Evolutionary conservation across 2,797 vertebrate species (phyloP).

Genomic region (Squalus acanthias): DNA sequence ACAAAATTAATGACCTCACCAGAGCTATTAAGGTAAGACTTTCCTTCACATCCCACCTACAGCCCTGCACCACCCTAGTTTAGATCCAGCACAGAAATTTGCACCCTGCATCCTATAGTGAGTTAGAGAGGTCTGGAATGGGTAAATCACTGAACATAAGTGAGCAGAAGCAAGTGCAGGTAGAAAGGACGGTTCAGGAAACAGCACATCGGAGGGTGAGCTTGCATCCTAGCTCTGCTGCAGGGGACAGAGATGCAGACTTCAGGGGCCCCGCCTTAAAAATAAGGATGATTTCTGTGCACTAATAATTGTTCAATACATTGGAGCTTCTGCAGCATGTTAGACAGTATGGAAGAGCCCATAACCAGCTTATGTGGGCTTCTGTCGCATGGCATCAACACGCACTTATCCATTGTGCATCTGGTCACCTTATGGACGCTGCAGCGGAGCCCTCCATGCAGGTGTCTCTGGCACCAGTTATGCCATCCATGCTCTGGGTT

Average conservation of each 20-base stretch:
- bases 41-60: not conserved
- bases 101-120: not conserved
- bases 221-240: not conserved
- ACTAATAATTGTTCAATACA: not conserved
- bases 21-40: not conserved
- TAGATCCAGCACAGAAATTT: not conserved
- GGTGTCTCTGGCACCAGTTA: too few species aligned
- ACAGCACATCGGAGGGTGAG: not conserved
- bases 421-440: too few species aligned
- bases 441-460: too few species aligned
- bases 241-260: not conserved
- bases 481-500: too few species aligned
- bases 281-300: not conserved
- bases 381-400: too few species aligned
- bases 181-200: not conserved
- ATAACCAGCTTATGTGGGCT: too few species aligned
- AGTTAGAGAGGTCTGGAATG: not conserved
- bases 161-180: not conserved
- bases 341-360: too few species aligned
- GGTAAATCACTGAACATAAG: not conserved
- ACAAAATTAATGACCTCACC: not conserved
- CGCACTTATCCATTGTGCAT: too few species aligned
- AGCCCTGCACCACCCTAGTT: not conserved
- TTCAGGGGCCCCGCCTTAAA: not conserved
- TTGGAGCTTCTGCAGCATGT: not conserved